Conservation (phyloP, 1,140 invertebrate genomes). For the Drosophila tani region DNA sequence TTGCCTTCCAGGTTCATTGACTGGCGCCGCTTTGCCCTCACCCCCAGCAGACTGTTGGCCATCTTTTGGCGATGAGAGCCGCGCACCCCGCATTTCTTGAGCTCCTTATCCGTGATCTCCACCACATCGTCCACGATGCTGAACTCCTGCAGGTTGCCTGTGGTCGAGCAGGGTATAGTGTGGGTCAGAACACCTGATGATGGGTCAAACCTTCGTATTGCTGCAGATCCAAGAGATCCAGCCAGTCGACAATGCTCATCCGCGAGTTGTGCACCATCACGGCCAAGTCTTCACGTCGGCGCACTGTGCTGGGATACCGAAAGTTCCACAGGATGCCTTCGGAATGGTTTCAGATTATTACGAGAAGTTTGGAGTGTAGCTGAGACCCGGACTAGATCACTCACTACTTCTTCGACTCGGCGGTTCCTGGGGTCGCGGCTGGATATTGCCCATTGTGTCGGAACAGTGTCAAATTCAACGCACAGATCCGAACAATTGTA, state of each 20-base stretch:
- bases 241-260: constrained; percentile 73
- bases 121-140: constrained; percentile 87
- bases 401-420: constrained; percentile 70
- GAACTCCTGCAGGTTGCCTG: constrained; percentile 85
- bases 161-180: neutral
- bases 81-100: constrained; percentile 88
- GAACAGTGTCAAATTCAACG: constrained; percentile 4
- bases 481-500: constrained; percentile 4
- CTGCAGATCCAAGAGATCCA: constrained; percentile 72
- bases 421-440: constrained; percentile 50
- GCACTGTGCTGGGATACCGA: constrained; percentile 63
- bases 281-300: constrained; percentile 65
- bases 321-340: constrained; percentile 83
- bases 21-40: constrained; percentile 86
- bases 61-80: constrained; percentile 88
- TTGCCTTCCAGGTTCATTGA: constrained; percentile 78
- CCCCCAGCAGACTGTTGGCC: constrained; percentile 87
- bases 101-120: constrained; percentile 87
- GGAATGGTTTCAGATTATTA: neutral
- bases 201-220: constrained; percentile 71
- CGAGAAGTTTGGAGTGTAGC: neutral
- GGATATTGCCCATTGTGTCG: constrained; percentile 70
- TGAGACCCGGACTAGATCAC: constrained; percentile 2
- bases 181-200: neutral
- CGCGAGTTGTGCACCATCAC: constrained; percentile 75